Conservation (phyloP, 2,888 invertebrate genomes). For the Thereva nobilitata region DNA sequence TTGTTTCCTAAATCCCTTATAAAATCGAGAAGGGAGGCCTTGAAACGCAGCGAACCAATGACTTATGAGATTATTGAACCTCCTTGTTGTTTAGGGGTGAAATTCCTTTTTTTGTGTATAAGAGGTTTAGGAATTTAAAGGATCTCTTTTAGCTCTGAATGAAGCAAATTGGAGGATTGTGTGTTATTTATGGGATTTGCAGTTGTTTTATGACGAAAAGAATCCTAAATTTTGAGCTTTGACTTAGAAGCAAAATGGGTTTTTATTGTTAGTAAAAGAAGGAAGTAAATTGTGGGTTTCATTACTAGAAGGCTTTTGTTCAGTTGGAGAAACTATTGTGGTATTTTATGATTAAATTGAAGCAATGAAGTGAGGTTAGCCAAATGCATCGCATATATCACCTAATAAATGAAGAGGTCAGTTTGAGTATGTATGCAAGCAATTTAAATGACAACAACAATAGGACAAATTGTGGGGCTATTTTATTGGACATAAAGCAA, state of each 20-base stretch:
- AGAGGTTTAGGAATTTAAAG: slow-evolving; percentile 7
- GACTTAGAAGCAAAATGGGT: no score
- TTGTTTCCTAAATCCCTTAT: background rate
- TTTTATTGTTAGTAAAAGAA: no score
- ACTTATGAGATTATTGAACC: slow-evolving; percentile 28
- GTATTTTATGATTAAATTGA: no score
- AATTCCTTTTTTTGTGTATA: background rate
- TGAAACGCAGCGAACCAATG: slow-evolving; percentile 7
- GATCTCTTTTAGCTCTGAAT: slow-evolving; percentile 17
- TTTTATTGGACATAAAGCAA: no score
- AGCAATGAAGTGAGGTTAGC: no score
- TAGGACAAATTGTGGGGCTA: no score
- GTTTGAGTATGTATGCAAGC: no score
- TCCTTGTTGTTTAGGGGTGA: slow-evolving; percentile 3
- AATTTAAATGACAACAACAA: no score
- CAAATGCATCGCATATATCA: no score
- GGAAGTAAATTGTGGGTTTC: no score
- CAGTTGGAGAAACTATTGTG: background rate
- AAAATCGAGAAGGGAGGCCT: background rate
- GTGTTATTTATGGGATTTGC: slow-evolving; percentile 22
- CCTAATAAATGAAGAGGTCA: no score
- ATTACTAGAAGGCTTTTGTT: background rate
- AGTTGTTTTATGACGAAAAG: slow-evolving; percentile 18
- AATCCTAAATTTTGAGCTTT: background rate
- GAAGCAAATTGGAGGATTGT: slow-evolving; percentile 23